Evolutionary conservation across 2,888 invertebrate genomes (phyloP), one percentile per base, ranked within the genome.

Genomic region (Bugula neritina): DNA sequence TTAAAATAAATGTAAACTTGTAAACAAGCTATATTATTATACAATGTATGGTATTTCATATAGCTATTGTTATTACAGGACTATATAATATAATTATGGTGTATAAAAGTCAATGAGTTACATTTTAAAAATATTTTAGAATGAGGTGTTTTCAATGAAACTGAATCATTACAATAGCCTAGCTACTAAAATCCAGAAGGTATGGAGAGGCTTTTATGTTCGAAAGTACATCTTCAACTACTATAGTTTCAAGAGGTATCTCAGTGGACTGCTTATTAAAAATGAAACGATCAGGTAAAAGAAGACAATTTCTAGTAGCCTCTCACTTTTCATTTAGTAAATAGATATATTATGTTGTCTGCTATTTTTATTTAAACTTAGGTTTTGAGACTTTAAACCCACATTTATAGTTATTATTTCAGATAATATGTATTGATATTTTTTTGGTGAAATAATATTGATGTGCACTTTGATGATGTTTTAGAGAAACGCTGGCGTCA

Each of bases 121-220:
- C n/a, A n/a, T n/a, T n/a, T n/a, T n/a, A n/a, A n/a, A n/a, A n/a
- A n/a, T 72, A 70, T 78, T 78, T 54, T 79, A 82, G 82, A 77
- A 80, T 35, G 76, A 77, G 72, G 80, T 81, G 2, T 77, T 81
- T 43, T 77, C 79, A 1, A 80, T 81, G 80, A 81, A 81, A 72
- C 72, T 81, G 72, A 80, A 80, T 72, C 76, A 78, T 74, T 82
- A 77, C 77, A 79, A 81, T 74, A 52, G 25, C 2, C 76, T 77
- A 76, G 82, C 82, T 55, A 78, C 78, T 35, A 79, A 77, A 81
- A 78, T 84, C 35, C 84, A 84, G 74, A 84, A 83, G 74, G 75
- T 80, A 21, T 84, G 84, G 84, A 75, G 82, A 74, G 84, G 83
- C 1, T 84, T 78, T 74, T 83, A 82, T 75, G 78, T 80, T n/a